A percentile compares a stretch with the other conserved stretches of the same genome.
These are phyloP conservation scores for Lasioglossum oenotherae DNA, from an alignment of 2,888 invertebrate species.

Conservation along the genomic window DNA sequence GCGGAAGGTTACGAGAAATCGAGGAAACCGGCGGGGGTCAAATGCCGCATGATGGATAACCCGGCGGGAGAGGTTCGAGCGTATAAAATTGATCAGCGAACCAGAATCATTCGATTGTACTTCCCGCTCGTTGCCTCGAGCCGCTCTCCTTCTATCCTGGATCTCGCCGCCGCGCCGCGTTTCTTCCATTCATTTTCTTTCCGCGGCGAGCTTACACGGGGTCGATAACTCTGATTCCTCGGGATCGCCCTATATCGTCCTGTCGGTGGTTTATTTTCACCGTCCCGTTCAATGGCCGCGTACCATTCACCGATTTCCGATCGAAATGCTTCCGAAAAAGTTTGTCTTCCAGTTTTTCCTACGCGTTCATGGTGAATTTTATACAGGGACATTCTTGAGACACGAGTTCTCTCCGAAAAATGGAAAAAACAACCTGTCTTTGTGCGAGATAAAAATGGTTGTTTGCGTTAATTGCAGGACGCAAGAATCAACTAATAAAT, in stretches of 20 bases:
- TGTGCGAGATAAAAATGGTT: too few species aligned
- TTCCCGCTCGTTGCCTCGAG: slow-evolving; percentile 48
- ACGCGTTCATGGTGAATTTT: background rate
- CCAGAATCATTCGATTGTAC: slow-evolving; percentile 77
- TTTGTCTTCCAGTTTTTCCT: background rate
- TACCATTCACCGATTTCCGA: slow-evolving; percentile 52
- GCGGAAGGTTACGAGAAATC: slow-evolving; percentile 61
- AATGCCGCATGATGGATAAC: slow-evolving; percentile 76
- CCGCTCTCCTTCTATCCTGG: slow-evolving; percentile 43
- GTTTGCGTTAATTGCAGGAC: too few species aligned
- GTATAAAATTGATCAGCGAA: slow-evolving; percentile 77
- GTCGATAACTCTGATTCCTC: slow-evolving; percentile 65
- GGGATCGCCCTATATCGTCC: slow-evolving; percentile 29
- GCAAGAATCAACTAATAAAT: too few species aligned
- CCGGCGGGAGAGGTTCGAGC: slow-evolving; percentile 67
- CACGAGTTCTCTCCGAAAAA: too few species aligned
- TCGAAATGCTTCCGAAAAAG: slow-evolving; percentile 45
- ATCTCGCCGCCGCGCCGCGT: slow-evolving; percentile 25
- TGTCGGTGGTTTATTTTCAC: slow-evolving; percentile 64
- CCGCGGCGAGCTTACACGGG: slow-evolving; percentile 46
- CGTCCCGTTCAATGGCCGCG: slow-evolving; percentile 57
- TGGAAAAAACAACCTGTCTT: too few species aligned
- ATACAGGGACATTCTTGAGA: background rate
- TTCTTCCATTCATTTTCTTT: slow-evolving; percentile 67
- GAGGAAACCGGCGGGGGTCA: slow-evolving; percentile 62